Evolutionary conservation across 1,140 invertebrate species (phyloP).

Genomic region (Gyrodactylus salaris): DNA sequence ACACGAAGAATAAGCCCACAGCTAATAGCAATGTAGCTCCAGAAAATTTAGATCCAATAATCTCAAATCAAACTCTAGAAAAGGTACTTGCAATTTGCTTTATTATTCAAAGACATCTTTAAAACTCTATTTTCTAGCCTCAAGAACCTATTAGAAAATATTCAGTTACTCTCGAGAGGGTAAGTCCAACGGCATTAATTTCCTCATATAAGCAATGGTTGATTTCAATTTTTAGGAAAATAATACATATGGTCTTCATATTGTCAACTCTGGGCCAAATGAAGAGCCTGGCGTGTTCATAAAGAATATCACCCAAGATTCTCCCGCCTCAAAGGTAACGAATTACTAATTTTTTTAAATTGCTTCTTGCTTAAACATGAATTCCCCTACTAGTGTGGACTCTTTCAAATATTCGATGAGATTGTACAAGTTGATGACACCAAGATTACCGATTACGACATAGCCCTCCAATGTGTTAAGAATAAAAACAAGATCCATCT

Average conservation of each 20-base stretch:
- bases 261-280: background rate
- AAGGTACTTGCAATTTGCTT: background rate
- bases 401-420: background rate
- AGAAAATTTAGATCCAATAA: background rate
- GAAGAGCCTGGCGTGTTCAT: background rate
- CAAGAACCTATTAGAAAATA: background rate
- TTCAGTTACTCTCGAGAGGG: background rate
- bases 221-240: background rate
- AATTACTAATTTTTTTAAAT: background rate
- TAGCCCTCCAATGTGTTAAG: background rate
- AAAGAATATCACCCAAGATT: background rate
- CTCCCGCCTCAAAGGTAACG: background rate
- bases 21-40: background rate
- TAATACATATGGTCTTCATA: background rate
- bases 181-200: background rate
- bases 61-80: background rate
- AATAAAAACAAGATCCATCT: background rate
- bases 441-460: background rate
- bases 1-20: too few species aligned
- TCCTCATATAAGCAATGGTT: background rate
- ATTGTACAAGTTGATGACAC: background rate
- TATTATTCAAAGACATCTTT: background rate
- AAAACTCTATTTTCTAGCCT: background rate
- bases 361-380: background rate
- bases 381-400: background rate